Base-by-base conservation (phyloP, 2,888 invertebrate species). In the Philhelius pedissequus region DNA sequence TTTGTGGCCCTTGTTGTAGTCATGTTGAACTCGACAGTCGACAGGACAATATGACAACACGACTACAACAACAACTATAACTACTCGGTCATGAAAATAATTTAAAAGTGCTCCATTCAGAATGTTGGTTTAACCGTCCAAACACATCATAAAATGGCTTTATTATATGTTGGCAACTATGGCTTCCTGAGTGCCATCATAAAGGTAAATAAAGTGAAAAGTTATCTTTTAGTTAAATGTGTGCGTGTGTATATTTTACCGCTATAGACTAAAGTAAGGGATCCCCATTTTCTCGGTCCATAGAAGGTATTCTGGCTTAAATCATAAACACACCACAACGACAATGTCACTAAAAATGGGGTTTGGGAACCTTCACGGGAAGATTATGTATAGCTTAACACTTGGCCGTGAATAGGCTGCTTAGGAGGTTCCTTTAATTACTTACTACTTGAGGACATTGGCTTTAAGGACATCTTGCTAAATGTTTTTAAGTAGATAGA, bases 121-220 rank as follows among this genome's bases (percentile, higher is more conserved):
- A 27, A 32, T 73, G 73, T 73, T 60, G 38, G 68, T 78, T 78
- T 74, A 78, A 69, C 69, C 73, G 73, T 73, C 73, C 78, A 78
- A 83, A 74, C 73, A 78, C 73, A 78, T 82, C 78, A 73, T 78
- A 83, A 78, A 78, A 78, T 83, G 73, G 62, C 73, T 83, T 78
- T 78, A 83, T 83, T 83, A 74, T 78, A 69, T 58, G 64, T 48
- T 64, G 60, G 60, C 27, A 71, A 56, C 71, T 66, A 62, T 62
- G 64, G 52, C 74, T 79, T 83, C 74, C 74, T 74, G 79, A 83
- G 83, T 75, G 70, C 83, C 79, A 78, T 83, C 79, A 79, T 79
- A 70, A 83, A 79, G 83, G 83, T 83, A 83, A 83, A 83, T 83
- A 83, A 74, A 70, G 58, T 75, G 58, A 74, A 74, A 78, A 74